phyloP scores from a whole-genome alignment of 2,113 vertebrate genomes.

The Hippocampus barbouri region DNA sequence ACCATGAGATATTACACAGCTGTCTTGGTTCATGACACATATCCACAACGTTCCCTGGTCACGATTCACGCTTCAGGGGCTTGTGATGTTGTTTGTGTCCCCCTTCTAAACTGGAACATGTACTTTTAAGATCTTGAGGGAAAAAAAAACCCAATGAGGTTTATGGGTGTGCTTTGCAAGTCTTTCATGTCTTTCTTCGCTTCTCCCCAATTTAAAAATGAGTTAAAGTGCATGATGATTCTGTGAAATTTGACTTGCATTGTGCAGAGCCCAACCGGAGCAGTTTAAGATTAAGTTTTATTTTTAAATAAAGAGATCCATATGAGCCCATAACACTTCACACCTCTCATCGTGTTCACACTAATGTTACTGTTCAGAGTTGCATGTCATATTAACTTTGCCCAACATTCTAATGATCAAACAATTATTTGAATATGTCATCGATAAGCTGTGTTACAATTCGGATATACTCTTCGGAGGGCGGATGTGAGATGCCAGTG shows the following conservation, averaged over 20 bases:
- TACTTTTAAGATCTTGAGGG: neutral
- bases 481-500: neutral
- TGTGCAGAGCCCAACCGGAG: neutral
- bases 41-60: neutral
- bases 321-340: neutral
- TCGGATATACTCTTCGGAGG: neutral
- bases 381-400: neutral
- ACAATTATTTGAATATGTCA: neutral
- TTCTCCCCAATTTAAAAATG: neutral
- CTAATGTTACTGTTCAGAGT: neutral
- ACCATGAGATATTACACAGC: neutral
- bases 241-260: neutral
- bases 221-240: neutral
- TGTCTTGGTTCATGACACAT: neutral
- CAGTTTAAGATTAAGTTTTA: too few relatives aligned
- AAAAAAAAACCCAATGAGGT: neutral
- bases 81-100: slow-evolving; percentile 1
- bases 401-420: neutral
- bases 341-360: neutral
- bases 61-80: neutral
- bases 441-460: neutral
- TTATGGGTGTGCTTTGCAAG: too few relatives aligned
- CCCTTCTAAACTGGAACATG: neutral
- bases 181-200: neutral
- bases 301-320: neutral